Evolutionary conservation across 2,113 vertebrate genomes (phyloP).

Genomic region (Platysteira castanea): DNA sequence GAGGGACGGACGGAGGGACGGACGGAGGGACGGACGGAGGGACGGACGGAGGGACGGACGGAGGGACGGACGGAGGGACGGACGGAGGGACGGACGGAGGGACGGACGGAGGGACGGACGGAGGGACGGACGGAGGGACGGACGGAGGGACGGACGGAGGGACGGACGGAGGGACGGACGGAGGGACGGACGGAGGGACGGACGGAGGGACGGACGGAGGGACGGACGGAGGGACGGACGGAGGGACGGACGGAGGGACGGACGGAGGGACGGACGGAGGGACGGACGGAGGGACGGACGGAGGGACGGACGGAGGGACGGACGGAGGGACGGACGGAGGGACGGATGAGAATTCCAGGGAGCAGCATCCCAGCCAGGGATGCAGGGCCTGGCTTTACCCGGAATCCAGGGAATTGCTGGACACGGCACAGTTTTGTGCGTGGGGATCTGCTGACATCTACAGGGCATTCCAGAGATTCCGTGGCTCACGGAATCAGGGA

Average conservation of each 20-base stretch:
- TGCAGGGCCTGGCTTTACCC: fast-evolving
- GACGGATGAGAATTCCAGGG: background rate
- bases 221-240: background rate
- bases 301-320: background rate
- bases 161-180: background rate
- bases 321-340: background rate
- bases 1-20: background rate
- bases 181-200: background rate
- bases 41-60: background rate
- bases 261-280: background rate
- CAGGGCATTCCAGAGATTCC: background rate
- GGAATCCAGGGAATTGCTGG: background rate
- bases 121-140: background rate
- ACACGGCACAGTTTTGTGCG: fast-evolving
- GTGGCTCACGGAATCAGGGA: background rate
- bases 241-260: background rate
- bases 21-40: background rate
- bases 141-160: background rate
- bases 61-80: background rate
- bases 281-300: background rate
- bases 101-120: background rate
- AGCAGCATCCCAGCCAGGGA: too few relatives aligned
- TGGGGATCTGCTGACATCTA: constrained; percentile 26
- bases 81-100: background rate
- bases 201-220: background rate